Conservation (phyloP, 2,888 invertebrate genomes). For the Apamea crenata region DNA sequence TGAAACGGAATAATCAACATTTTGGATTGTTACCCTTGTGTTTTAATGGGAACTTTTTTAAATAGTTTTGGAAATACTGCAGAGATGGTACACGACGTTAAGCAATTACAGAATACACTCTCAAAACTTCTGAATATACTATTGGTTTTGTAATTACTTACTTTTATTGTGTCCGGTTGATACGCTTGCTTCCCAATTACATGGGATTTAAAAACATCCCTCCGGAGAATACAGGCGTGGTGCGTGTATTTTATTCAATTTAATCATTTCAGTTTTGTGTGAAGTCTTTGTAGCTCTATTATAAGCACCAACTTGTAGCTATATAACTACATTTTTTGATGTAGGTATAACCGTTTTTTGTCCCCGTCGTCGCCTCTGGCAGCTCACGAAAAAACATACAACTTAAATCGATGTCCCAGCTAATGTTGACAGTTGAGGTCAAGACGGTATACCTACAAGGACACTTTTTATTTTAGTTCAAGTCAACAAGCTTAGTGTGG, state of each 20-base stretch:
- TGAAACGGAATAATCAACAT: neutral
- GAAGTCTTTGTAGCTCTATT: neutral
- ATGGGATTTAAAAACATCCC: neutral
- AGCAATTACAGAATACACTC: no score
- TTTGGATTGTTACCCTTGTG: no score
- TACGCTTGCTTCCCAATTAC: neutral
- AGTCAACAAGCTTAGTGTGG: constrained; percentile 7
- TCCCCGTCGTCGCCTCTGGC: constrained; percentile 16
- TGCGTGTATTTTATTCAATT: neutral
- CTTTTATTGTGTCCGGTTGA: neutral
- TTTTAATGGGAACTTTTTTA: neutral
- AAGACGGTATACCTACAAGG: constrained; percentile 19
- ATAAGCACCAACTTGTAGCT: neutral
- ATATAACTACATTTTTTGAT: neutral
- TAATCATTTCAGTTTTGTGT: neutral
- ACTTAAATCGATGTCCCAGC: constrained; percentile 40
- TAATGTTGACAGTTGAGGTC: constrained; percentile 36
- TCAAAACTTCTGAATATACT: neutral
- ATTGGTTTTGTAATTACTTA: neutral
- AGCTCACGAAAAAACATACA: constrained; percentile 41
- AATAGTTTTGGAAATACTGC: neutral
- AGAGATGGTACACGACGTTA: neutral
- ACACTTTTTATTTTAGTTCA: constrained; percentile 32
- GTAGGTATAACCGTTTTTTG: constrained; percentile 24
- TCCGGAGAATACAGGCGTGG: neutral